Base-by-base conservation (phyloP, 2,888 invertebrate species). In the Apomyelois bistriatella region DNA sequence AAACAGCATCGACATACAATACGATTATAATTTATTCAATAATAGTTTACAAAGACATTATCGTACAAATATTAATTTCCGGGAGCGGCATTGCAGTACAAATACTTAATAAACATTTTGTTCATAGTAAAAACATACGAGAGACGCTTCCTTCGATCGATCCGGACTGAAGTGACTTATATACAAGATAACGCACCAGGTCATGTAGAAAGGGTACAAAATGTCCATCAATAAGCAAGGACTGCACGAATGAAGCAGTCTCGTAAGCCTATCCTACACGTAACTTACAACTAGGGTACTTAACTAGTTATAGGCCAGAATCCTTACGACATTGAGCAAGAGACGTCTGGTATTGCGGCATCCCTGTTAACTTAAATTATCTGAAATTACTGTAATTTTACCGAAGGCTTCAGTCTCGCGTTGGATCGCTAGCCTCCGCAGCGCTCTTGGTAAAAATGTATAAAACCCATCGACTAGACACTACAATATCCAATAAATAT, bases 21-120 rank as follows among this genome's bases (percentile, higher is more conserved):
- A 86, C 81, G 87, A 87, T 89, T 89, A 90, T 89, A 88, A 88
- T 90, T 87, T 89, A 90, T 88, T 87, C 65, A 87, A 86, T 86
- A 90, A 88, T 90, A 91, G 89, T 89, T 88, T 89, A 89, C 87
- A 89, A 80, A 86, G 84, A 87, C 80, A 77, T 85, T 85, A 88
- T 88, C 85, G 85, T 87, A 88, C 86, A 88, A 85, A 84, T 77
- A 79, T 82, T 82, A 74, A 66, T 70, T 74, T 67, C 65, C 68
- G 72, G 79, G 77, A 79, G 76, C 76, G 73, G 77, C 76, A 71
- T 69, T 68, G 70, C 70, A 66, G 68, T 72, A 72, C 70, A 72
- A 68, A 68, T 64, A 65, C 64, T 71, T 65, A 65, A 60, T 56
- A 58, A 59, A 63, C 58, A 60, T 66, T 78, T 76, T 76, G 76